These are phyloP conservation scores for Empis stercorea DNA, from an alignment of 2,888 invertebrate species.

Conservation along the genomic window DNA sequence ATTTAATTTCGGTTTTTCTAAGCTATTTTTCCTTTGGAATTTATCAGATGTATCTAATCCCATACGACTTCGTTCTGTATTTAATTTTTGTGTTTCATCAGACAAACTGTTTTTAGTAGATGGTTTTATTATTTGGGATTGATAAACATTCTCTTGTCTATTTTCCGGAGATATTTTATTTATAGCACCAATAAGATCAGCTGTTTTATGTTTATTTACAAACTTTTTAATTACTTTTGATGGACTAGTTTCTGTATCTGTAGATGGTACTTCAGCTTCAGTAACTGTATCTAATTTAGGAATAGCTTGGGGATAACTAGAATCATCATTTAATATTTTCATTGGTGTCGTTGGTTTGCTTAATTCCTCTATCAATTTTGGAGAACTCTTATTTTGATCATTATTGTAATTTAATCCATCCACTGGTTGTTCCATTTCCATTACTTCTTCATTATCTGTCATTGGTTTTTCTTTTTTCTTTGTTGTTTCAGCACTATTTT, in stretches of 20 bases:
- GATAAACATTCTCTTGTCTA: slow-evolving; percentile 9
- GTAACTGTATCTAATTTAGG: not conserved
- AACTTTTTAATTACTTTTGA: slow-evolving; percentile 35
- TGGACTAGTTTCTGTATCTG: slow-evolving; percentile 31
- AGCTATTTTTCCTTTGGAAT: slow-evolving; percentile 43
- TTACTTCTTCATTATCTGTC: slow-evolving; percentile 14
- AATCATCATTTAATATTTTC: not conserved
- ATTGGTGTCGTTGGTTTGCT: not conserved
- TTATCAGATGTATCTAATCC: slow-evolving; percentile 58
- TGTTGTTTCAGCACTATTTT: slow-evolving; percentile 41
- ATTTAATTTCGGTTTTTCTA: slow-evolving; percentile 62
- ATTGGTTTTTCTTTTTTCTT: slow-evolving; percentile 50
- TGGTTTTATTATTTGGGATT: slow-evolving; percentile 12
- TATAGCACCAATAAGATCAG: slow-evolving; percentile 33
- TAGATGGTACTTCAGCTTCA: slow-evolving; percentile 23
- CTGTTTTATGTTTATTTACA: slow-evolving; percentile 36
- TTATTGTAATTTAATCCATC: slow-evolving; percentile 4
- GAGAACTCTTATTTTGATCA: slow-evolving; percentile 17
- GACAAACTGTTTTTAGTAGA: slow-evolving; percentile 35
- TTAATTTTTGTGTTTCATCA: slow-evolving; percentile 34
- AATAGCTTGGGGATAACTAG: too few species aligned
- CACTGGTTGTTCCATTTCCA: slow-evolving; percentile 13
- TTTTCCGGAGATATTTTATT: slow-evolving; percentile 19
- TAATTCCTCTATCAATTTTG: slow-evolving; percentile 20
- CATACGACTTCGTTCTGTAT: slow-evolving; percentile 48